These are phyloP conservation scores for Cydia splendana DNA, from an alignment of 1,140 invertebrate genomes.

Conservation along the genomic window DNA sequence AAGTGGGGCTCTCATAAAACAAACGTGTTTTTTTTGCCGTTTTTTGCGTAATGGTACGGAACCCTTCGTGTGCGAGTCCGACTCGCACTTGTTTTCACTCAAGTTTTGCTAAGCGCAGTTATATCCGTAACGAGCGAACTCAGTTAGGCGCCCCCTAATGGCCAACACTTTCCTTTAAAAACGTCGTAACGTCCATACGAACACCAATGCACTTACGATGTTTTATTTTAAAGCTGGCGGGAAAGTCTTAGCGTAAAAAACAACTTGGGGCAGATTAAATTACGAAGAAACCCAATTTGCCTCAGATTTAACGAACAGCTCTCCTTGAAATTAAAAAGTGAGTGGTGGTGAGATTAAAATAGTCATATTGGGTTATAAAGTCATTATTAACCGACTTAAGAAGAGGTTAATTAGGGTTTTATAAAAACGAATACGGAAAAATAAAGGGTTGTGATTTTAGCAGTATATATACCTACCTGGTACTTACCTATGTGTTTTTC, in stretches of 20 bases:
- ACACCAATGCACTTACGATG: background rate
- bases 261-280: constrained; percentile 21
- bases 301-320: constrained; percentile 22
- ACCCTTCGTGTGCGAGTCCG: no score
- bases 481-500: no score
- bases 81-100: background rate
- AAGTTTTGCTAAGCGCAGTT: constrained; percentile 5
- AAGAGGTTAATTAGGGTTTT: background rate
- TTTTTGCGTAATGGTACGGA: no score
- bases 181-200: background rate
- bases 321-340: constrained; percentile 17
- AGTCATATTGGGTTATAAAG: background rate
- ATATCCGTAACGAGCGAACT: constrained; percentile 12
- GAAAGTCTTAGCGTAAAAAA: constrained; percentile 24
- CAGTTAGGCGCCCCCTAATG: background rate
- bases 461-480: no score
- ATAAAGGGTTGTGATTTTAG: no score
- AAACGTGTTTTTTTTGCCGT: no score
- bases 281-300: constrained; percentile 11
- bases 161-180: background rate
- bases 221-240: background rate
- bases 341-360: constrained; percentile 1
- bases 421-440: no score
- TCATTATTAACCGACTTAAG: background rate
- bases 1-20: no score